A percentile compares a stretch with the other conserved stretches of the same genome.
These are phyloP conservation scores for Pteria penguin DNA, from an alignment of 2,888 invertebrate species.

Conservation along the genomic window DNA sequence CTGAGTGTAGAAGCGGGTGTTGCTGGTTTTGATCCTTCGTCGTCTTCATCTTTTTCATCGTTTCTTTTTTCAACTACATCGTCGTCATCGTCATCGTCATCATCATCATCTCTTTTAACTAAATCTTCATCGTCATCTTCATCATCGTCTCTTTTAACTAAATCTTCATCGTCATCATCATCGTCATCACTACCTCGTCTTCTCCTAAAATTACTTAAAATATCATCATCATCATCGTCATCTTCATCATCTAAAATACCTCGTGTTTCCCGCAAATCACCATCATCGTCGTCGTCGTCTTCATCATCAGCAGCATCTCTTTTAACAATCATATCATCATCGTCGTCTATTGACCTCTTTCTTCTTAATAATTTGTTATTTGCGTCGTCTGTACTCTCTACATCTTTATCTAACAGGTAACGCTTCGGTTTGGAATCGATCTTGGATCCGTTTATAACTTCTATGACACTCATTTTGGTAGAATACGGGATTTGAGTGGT, in stretches of 20 bases:
- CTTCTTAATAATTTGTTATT: no score
- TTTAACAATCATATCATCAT: neutral
- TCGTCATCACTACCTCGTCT: neutral
- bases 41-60: neutral
- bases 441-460: no score
- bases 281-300: neutral
- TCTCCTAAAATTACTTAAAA: no score
- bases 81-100: slow-evolving; percentile 18
- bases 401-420: no score
- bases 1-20: neutral
- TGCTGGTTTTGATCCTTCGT: slow-evolving; percentile 2
- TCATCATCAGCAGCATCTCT: neutral
- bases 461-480: no score
- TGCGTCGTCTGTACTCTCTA: no score
- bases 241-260: neutral
- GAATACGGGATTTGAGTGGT: no score
- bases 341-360: neutral
- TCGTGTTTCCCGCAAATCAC: neutral
- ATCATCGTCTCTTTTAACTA: neutral
- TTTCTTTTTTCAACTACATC: neutral
- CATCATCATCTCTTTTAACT: slow-evolving; percentile 4
- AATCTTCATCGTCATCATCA: slow-evolving; percentile 17
- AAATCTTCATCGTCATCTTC: slow-evolving; percentile 10
- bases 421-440: no score
- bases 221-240: slow-evolving; percentile 1